A percentile compares a stretch with the other conserved stretches of the same genome.
These are phyloP conservation scores for Delphinus delphis DNA, from an alignment of 2,113 vertebrate species.

Conservation along the genomic window DNA sequence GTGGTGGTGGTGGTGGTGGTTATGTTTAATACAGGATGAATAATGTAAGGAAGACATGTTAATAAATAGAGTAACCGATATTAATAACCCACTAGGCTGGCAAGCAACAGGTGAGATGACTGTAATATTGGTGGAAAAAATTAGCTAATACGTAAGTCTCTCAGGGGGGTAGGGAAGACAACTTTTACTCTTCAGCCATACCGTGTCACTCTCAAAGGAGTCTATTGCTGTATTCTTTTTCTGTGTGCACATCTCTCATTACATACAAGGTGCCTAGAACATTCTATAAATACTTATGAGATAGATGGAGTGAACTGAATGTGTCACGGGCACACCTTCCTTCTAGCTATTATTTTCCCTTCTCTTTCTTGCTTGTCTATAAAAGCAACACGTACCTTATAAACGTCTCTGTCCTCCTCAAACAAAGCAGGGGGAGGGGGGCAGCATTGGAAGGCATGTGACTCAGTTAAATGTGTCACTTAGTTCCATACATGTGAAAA, in stretches of 20 bases:
- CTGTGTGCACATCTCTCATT: neutral
- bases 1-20: no score
- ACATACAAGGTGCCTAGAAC: neutral
- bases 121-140: neutral
- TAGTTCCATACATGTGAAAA: neutral
- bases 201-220: neutral
- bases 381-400: neutral
- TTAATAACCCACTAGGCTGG: neutral
- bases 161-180: neutral
- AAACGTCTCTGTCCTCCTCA: neutral
- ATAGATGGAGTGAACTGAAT: neutral
- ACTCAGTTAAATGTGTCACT: neutral
- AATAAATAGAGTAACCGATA: neutral
- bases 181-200: neutral
- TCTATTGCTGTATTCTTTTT: neutral
- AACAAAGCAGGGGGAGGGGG: neutral
- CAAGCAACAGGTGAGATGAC: neutral
- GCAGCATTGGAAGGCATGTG: neutral
- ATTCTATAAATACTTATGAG: neutral
- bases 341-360: neutral
- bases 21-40: neutral
- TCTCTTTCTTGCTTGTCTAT: neutral
- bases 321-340: neutral
- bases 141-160: slow-evolving; percentile 24
- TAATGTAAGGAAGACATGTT: neutral